Evolutionary conservation across 2,113 vertebrate species (phyloP).

Genomic region (Vulpes ferrilata): DNA sequence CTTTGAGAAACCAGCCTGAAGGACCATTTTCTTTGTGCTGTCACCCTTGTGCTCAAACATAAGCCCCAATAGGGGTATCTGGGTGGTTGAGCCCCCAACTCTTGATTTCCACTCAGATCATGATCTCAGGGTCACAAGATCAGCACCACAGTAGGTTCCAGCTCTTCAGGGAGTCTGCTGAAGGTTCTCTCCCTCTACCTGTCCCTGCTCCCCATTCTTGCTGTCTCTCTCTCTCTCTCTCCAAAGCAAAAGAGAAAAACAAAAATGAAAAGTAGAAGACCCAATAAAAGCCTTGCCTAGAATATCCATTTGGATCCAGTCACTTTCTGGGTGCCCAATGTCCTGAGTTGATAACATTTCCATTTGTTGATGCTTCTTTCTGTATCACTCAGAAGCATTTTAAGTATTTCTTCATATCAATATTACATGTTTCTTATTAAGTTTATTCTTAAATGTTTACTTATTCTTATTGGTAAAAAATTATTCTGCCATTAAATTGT

Average conservation of each 20-base stretch:
- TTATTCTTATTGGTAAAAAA: background rate
- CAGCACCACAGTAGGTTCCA: no score
- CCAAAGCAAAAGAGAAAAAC: no score
- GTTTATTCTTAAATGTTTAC: background rate
- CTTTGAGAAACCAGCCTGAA: background rate
- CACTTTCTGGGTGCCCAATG: background rate
- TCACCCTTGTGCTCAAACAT: background rate
- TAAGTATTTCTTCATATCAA: background rate
- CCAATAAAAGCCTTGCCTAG: background rate
- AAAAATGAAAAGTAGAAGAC: background rate
- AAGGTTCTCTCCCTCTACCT: no score
- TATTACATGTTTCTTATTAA: background rate
- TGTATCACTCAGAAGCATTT: background rate
- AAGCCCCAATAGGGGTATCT: background rate
- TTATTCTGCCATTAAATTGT: background rate
- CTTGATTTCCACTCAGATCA: no score
- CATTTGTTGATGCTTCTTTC: background rate
- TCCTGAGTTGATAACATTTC: background rate
- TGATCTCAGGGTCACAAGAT: no score
- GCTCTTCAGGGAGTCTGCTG: no score
- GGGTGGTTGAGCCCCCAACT: no score
- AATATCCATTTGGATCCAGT: background rate
- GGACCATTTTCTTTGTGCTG: background rate
- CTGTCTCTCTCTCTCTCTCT: no score
- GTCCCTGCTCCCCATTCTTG: no score